Evolutionary conservation across 2,797 vertebrate genomes (phyloP).

Genomic region (Brachyalestes nurse): DNA sequence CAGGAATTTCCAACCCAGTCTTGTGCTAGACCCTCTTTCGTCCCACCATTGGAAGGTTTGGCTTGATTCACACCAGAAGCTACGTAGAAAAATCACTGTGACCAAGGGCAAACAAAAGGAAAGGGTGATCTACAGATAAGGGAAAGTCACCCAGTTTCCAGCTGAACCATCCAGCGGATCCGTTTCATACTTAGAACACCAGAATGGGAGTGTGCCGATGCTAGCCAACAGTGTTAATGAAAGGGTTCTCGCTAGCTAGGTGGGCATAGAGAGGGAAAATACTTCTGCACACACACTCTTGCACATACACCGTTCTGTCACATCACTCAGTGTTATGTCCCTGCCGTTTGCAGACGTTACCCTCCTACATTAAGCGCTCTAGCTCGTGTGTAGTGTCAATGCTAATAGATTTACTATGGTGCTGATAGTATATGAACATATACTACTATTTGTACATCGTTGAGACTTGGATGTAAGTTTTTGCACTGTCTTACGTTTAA

Average conservation of each 20-base stretch:
- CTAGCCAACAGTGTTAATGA: not conserved
- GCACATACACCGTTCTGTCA: not conserved
- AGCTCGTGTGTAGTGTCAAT: conserved; percentile 78
- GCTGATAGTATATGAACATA: conserved; percentile 78
- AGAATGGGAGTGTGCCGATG: not conserved
- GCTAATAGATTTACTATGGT: conserved; percentile 82
- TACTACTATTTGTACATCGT: conserved; percentile 83
- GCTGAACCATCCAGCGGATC: not conserved
- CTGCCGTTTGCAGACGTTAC: conserved; percentile 62
- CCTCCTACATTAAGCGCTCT: conserved; percentile 63
- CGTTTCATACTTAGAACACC: not conserved
- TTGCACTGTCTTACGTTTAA: conserved; percentile 76
- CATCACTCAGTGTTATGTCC: conserved; percentile 37
- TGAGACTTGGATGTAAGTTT: conserved; percentile 77
- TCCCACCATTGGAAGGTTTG: not conserved
- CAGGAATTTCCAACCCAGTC: conserved; percentile 17
- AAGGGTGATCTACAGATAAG: not conserved
- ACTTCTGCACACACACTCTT: not conserved
- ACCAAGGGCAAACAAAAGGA: conserved; percentile 45
- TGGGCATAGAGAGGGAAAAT: not conserved
- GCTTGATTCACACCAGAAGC: conserved; percentile 44
- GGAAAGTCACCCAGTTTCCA: not conserved
- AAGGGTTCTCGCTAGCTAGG: not conserved
- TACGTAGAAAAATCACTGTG: conserved; percentile 43
- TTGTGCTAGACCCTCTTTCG: not conserved